phyloP scores from a whole-genome alignment of 1,140 invertebrate species.

The Drosophila nasuta region DNA sequence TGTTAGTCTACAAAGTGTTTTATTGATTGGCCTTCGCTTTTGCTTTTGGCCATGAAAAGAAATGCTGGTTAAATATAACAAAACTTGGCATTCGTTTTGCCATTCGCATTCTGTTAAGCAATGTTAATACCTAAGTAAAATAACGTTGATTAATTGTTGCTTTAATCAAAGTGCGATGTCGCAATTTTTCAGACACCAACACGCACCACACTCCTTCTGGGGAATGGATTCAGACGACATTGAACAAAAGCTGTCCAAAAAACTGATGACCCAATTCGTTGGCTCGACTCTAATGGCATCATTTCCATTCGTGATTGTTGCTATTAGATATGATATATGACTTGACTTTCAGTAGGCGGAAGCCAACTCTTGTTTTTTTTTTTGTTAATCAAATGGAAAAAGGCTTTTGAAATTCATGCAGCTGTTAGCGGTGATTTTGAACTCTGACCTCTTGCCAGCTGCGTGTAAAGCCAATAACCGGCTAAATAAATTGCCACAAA shows the following conservation, averaged over 20 bases:
- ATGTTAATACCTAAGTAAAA: constrained; percentile 19
- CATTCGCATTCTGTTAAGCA: constrained; percentile 6
- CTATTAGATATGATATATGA: constrained; percentile 63
- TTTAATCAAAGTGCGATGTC: constrained; percentile 57
- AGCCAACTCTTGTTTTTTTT: neutral
- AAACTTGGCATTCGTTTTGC: neutral
- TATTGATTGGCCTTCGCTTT: constrained; percentile 16
- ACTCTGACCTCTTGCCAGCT: constrained; percentile 17
- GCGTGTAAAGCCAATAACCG: constrained; percentile 28
- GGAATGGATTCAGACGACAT: neutral
- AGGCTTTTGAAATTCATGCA: constrained; percentile 29
- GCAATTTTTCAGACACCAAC: constrained; percentile 12
- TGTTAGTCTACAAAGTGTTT: constrained; percentile 7
- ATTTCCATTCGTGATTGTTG: constrained; percentile 47
- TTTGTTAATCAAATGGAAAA: constrained; percentile 42
- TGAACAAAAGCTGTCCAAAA: constrained; percentile 31
- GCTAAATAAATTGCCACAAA: constrained; percentile 42
- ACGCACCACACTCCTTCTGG: neutral
- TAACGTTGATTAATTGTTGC: constrained; percentile 69
- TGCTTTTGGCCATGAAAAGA: constrained; percentile 11
- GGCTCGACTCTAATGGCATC: constrained; percentile 46
- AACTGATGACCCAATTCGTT: constrained; percentile 63
- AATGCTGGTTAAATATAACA: constrained; percentile 7
- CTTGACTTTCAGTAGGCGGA: constrained; percentile 6
- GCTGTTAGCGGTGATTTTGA: constrained; percentile 10